phyloP scores from a whole-genome alignment of 2,797 vertebrate genomes.

The Salarias fasciatus region DNA sequence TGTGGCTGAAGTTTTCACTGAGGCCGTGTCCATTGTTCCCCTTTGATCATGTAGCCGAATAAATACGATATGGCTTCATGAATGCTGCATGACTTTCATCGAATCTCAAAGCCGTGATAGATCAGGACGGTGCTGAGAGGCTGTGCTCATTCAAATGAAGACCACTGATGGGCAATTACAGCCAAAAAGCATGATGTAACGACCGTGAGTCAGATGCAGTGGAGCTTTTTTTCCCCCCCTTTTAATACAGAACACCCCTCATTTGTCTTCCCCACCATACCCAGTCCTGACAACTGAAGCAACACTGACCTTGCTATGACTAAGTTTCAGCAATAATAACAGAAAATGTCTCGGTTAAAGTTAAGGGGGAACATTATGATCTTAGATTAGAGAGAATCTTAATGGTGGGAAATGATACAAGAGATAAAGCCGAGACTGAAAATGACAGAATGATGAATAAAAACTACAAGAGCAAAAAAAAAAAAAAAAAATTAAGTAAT shows the following conservation, averaged over 20 bases:
- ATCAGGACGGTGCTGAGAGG: slow-evolving; percentile 32
- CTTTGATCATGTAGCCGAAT: slow-evolving; percentile 42
- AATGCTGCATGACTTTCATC: slow-evolving; percentile 46
- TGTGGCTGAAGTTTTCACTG: slow-evolving; percentile 24
- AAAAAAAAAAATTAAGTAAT: too few species aligned
- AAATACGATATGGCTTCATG: slow-evolving; percentile 34
- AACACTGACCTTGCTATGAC: slow-evolving; percentile 23
- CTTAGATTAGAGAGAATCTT: slow-evolving; percentile 13
- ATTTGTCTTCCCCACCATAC: not conserved
- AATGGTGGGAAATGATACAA: too few species aligned
- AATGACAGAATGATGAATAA: too few species aligned
- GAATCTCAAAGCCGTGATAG: slow-evolving; percentile 29
- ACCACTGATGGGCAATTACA: slow-evolving; percentile 34
- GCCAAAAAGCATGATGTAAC: slow-evolving; percentile 35
- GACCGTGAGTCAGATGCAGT: slow-evolving; percentile 13
- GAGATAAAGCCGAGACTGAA: too few species aligned
- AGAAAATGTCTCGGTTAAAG: slow-evolving; percentile 15
- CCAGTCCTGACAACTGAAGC: slow-evolving; percentile 15
- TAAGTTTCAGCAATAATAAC: slow-evolving; percentile 1
- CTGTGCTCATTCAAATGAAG: slow-evolving; percentile 35
- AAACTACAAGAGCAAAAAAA: too few species aligned
- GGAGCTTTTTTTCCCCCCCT: too few species aligned
- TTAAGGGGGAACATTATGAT: slow-evolving; percentile 30
- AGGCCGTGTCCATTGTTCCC: slow-evolving; percentile 44
- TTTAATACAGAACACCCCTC: slow-evolving; percentile 15